Percentiles rank a stretch among this genome's conserved stretches.
These are phyloP conservation scores for Orthonevra nobilis DNA, from an alignment of 2,888 invertebrate genomes.

Conservation along the genomic window DNA sequence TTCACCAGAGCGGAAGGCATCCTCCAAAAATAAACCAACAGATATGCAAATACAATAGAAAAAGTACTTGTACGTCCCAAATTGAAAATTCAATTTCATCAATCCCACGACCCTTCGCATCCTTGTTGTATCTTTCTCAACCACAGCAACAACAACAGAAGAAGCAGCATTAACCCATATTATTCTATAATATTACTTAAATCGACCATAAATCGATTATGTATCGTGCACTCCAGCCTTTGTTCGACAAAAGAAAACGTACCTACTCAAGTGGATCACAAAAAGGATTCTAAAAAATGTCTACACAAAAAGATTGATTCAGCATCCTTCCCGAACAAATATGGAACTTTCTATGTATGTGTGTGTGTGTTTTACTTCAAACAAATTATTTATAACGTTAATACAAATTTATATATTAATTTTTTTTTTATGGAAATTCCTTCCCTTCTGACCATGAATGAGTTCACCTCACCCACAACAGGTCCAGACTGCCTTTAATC, in stretches of 20 bases:
- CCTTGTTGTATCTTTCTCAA: not conserved
- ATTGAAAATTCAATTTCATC: constrained; percentile 36
- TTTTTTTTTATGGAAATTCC: no score
- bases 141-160: no score
- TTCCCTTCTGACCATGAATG: no score
- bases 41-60: constrained; percentile 14
- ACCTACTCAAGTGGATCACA: constrained; percentile 25
- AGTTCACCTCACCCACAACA: no score
- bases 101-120: not conserved
- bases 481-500: no score
- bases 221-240: not conserved
- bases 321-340: not conserved
- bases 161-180: constrained; percentile 1
- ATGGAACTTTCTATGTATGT: not conserved
- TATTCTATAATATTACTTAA: constrained; percentile 22
- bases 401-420: no score
- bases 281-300: constrained; percentile 29
- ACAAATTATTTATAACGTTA: no score
- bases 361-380: no score
- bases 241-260: constrained; percentile 13
- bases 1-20: not conserved
- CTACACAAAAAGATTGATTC: constrained; percentile 26
- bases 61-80: not conserved
- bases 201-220: constrained; percentile 41
- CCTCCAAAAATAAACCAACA: not conserved